Evolutionary conservation across 2,797 vertebrate species (phyloP).

Genomic region (Threskiornis aethiopicus): DNA sequence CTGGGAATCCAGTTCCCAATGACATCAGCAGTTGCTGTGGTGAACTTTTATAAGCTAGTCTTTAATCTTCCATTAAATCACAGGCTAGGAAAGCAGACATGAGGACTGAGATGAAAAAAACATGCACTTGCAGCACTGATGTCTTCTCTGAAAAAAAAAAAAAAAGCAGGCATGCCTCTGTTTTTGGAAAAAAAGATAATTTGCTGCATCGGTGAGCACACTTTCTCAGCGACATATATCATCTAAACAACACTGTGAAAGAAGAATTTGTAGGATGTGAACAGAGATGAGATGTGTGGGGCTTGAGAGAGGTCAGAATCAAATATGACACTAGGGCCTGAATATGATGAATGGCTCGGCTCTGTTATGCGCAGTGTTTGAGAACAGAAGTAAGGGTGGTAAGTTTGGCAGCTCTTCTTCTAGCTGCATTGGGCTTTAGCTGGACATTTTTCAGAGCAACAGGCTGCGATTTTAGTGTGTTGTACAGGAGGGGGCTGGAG

Average conservation of each 20-base stretch:
- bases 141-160: background rate
- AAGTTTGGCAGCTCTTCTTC: background rate
- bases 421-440: background rate
- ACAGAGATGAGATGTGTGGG: background rate
- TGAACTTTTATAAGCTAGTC: constrained; percentile 33
- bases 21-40: constrained; percentile 58
- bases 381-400: background rate
- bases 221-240: background rate
- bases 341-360: background rate
- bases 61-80: constrained; percentile 57
- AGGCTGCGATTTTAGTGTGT: fast-evolving
- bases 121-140: background rate
- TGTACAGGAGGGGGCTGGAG: background rate
- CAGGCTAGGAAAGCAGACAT: constrained; percentile 10
- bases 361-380: background rate
- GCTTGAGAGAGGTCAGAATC: background rate
- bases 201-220: background rate
- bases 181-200: background rate
- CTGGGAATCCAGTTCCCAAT: constrained; percentile 20
- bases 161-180: background rate
- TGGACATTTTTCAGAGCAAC: background rate
- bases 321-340: background rate
- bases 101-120: background rate
- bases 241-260: background rate
- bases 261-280: background rate